Evolutionary conservation across 2,888 invertebrate species (phyloP), one percentile per base, ranked within the genome.

Genomic region (Temnothorax rugatulus): DNA sequence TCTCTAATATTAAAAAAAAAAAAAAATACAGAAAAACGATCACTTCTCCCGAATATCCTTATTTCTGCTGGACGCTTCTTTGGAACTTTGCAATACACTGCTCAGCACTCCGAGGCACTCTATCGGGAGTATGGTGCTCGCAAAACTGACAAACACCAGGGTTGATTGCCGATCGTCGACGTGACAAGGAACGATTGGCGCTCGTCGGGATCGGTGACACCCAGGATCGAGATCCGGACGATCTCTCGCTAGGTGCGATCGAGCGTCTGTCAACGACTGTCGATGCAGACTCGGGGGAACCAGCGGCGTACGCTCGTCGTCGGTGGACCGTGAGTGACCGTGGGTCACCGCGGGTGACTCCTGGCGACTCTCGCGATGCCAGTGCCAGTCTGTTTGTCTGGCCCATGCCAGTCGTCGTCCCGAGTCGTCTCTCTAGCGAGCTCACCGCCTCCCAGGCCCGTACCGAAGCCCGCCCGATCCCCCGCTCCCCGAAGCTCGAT

Each of bases 371-470:
- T 90, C 90, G 92, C 92, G 92, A 92, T 92, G 90, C 92, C 92
- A 92, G 93, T 91, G 91, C 91, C 91, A 93, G 93, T 93, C 93
- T 92, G 93, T 92, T 92, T 92, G 93, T 92, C 93, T 92, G 93
- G 92, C 86, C 89, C 91, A 91, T 92, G 89, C 91, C 91, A 86
- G 88, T 88, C 87, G 88, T 90, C 88, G 88, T 87, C 91, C 90
- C 87, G 91, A 91, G 92, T 91, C 90, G 91, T 91, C 92, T 91
- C 87, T 85, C 91, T 88, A 89, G 92, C 91, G 90, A 93, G 90
- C 93, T 92, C 92, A 93, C 92, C 93, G 93, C 93, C 93, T 93
- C 92, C 92, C 93, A 93, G 93, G 92, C 86, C 88, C 91, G 93
- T 93, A 93, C 77, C 84, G 50, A 59, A 25, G 1, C 25, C 34